Conservation (phyloP, 37 sponge, comb jelly and placozoan genomes). For the Crambe crambe region DNA sequence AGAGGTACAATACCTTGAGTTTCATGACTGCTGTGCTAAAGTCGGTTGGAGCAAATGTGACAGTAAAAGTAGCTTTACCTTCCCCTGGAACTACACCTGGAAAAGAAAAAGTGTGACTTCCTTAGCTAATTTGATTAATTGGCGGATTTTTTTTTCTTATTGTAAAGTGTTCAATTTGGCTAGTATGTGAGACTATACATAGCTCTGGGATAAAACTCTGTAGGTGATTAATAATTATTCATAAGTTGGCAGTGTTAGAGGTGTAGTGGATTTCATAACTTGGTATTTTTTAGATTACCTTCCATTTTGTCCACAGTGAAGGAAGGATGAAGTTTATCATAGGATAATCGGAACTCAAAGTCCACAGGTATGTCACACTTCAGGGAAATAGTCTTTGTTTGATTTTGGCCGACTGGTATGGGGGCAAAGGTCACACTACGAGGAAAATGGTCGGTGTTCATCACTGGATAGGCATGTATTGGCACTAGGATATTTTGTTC, state of each 20-base stretch:
- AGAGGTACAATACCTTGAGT: slow-evolving; percentile 44
- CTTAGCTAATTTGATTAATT: no score
- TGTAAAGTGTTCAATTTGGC: no score
- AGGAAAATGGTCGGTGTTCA: slow-evolving; percentile 75
- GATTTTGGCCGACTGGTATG: slow-evolving; percentile 74
- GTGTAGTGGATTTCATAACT: no score
- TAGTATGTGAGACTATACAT: no score
- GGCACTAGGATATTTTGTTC: slow-evolving; percentile 81
- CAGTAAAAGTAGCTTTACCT: slow-evolving; percentile 48
- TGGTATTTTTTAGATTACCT: no score
- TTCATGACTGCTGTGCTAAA: slow-evolving; percentile 80
- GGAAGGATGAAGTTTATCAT: slow-evolving; percentile 41
- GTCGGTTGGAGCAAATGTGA: slow-evolving; percentile 80
- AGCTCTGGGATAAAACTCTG: no score
- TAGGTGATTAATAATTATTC: no score
- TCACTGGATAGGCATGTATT: slow-evolving; percentile 89
- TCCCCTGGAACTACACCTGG: slow-evolving; percentile 76
- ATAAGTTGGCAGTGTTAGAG: no score
- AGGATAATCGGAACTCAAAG: slow-evolving; percentile 62
- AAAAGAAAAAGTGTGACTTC: not conserved
- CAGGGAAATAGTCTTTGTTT: slow-evolving; percentile 55
- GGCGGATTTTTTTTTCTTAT: no score
- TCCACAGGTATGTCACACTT: slow-evolving; percentile 63
- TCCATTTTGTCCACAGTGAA: slow-evolving; percentile 61
- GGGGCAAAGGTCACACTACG: slow-evolving; percentile 66